phyloP scores from a whole-genome alignment of 2,888 invertebrate species.

The Busseola fusca region DNA sequence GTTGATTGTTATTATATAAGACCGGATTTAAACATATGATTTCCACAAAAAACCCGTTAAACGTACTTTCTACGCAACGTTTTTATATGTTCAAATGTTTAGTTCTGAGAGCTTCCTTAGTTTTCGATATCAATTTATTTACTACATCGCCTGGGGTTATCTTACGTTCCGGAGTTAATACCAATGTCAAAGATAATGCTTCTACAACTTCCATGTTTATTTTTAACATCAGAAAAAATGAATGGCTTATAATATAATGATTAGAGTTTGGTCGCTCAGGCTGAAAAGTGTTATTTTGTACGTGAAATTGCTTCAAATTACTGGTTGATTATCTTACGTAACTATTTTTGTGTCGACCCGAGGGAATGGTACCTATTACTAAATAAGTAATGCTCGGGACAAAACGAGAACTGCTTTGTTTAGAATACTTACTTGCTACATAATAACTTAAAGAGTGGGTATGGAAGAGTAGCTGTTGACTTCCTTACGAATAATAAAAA shows the following conservation, averaged over 20 bases:
- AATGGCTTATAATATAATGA: slow-evolving; percentile 24
- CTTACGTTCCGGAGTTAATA: slow-evolving; percentile 43
- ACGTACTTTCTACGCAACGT: slow-evolving; percentile 58
- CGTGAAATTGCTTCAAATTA: slow-evolving; percentile 67
- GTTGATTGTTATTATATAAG: slow-evolving; percentile 56
- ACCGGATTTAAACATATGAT: slow-evolving; percentile 46
- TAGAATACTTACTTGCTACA: slow-evolving; percentile 23
- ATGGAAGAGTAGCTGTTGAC: slow-evolving; percentile 4
- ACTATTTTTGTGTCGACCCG: slow-evolving; percentile 39
- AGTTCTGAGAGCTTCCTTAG: slow-evolving; percentile 44
- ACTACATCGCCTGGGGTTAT: slow-evolving; percentile 53
- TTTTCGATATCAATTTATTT: slow-evolving; percentile 39
- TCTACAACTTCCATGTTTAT: slow-evolving; percentile 28
- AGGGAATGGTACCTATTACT: slow-evolving; percentile 37
- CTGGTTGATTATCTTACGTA: slow-evolving; percentile 59
- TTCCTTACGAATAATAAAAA: slow-evolving; percentile 15
- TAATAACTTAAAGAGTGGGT: slow-evolving; percentile 14
- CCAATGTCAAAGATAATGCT: slow-evolving; percentile 55
- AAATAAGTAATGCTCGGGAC: slow-evolving; percentile 40
- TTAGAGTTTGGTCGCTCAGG: slow-evolving; percentile 48
- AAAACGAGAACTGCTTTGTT: slow-evolving; percentile 36
- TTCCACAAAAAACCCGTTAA: slow-evolving; percentile 58
- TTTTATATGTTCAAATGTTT: slow-evolving; percentile 39
- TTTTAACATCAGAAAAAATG: slow-evolving; percentile 34
- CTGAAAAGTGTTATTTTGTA: slow-evolving; percentile 51